phyloP scores from a whole-genome alignment of 2,888 invertebrate species.

The Drosophila nr. perissopoda region DNA sequence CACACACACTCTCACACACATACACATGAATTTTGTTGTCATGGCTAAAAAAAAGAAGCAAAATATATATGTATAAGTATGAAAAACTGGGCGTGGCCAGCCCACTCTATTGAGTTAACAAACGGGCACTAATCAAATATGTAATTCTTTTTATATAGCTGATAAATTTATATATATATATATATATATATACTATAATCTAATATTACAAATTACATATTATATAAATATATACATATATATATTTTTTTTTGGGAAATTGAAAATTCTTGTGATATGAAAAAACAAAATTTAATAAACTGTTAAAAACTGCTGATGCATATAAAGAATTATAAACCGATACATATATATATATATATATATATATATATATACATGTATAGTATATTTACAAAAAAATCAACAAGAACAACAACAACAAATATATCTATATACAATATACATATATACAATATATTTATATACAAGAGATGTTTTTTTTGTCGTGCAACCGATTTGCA shows the following conservation, averaged over 20 bases:
- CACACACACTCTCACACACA: constrained; percentile 29
- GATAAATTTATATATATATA: constrained; percentile 20
- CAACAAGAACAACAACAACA: constrained; percentile 17
- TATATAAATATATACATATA: constrained; percentile 20
- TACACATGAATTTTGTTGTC: constrained; percentile 63
- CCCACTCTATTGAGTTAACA: constrained; percentile 58
- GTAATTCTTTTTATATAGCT: constrained; percentile 56
- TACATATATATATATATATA: not conserved
- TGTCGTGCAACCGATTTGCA: constrained; percentile 44
- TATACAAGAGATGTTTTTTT: constrained; percentile 67
- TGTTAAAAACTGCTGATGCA: constrained; percentile 73
- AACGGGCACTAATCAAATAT: constrained; percentile 63
- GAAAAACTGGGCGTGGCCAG: constrained; percentile 53
- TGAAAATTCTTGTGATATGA: constrained; percentile 81
- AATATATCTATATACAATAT: constrained; percentile 48
- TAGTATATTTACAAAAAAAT: constrained; percentile 33
- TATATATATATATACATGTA: constrained; percentile 16
- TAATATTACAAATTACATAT: constrained; percentile 13
- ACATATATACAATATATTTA: constrained; percentile 75
- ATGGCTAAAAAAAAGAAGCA: constrained; percentile 35
- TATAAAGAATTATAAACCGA: constrained; percentile 34
- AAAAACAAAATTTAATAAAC: constrained; percentile 73
- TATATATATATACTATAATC: constrained; percentile 6
- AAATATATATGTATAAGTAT: not conserved
- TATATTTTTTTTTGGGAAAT: constrained; percentile 68